phyloP scores from a whole-genome alignment of 2,888 invertebrate genomes.

The Dasypolia templi region DNA sequence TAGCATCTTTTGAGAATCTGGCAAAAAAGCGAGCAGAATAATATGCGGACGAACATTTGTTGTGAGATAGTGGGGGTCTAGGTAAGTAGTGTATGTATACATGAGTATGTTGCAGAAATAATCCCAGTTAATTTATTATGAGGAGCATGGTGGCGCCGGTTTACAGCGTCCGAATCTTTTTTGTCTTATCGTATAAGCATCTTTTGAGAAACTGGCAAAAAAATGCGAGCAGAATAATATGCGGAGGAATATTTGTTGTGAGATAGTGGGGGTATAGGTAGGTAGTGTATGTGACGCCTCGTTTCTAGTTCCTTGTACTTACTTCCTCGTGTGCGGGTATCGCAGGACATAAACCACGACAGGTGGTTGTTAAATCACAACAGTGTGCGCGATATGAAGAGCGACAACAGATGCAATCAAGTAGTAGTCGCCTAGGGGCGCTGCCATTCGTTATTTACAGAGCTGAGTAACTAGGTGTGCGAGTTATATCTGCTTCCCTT shows the following conservation, averaged over 20 bases:
- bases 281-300: slow-evolving; percentile 64
- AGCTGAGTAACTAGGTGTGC: slow-evolving; percentile 66
- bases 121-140: slow-evolving; percentile 64
- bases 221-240: slow-evolving; percentile 60
- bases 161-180: slow-evolving; percentile 64
- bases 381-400: slow-evolving; percentile 79
- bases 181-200: slow-evolving; percentile 66
- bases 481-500: slow-evolving; percentile 64
- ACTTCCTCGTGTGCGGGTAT: slow-evolving; percentile 81
- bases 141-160: slow-evolving; percentile 63
- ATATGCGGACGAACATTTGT: too few species aligned
- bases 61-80: too few species aligned
- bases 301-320: slow-evolving; percentile 73
- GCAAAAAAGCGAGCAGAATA: too few species aligned
- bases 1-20: too few species aligned
- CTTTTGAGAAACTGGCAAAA: slow-evolving; percentile 51
- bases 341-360: slow-evolving; percentile 82
- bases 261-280: slow-evolving; percentile 58
- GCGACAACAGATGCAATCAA: slow-evolving; percentile 79
- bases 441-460: slow-evolving; percentile 71
- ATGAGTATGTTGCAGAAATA: slow-evolving; percentile 62
- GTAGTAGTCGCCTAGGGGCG: slow-evolving; percentile 72
- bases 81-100: too few species aligned
- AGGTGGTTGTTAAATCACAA: slow-evolving; percentile 84
- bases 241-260: slow-evolving; percentile 43